A percentile compares a stretch with the other conserved stretches of the same genome.
phyloP scores from a whole-genome alignment of 2,113 vertebrate species.

The Oncorhynchus clarkii region DNA sequence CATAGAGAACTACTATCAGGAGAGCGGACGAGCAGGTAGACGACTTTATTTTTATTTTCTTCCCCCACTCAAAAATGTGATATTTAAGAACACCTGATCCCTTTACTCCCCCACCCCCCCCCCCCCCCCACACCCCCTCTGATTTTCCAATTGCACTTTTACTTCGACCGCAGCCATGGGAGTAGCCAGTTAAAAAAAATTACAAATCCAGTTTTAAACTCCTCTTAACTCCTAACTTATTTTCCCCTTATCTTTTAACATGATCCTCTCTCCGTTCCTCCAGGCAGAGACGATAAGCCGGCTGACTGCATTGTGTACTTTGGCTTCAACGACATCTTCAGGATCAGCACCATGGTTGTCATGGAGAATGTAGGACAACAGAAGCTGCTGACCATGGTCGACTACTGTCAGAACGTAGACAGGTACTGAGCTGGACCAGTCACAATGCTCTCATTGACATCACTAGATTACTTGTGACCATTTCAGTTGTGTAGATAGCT shows the following conservation, averaged over 20 bases:
- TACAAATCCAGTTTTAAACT: no score
- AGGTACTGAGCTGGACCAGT: slow-evolving; percentile 62
- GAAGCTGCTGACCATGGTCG: slow-evolving; percentile 93
- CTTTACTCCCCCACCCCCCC: no score
- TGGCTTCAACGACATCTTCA: slow-evolving; percentile 91
- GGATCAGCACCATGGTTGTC: slow-evolving; percentile 94
- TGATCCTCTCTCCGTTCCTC: background rate
- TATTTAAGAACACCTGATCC: background rate
- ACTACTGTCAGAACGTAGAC: slow-evolving; percentile 85
- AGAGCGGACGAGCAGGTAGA: slow-evolving; percentile 95
- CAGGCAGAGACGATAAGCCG: slow-evolving; percentile 87
- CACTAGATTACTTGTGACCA: no score
- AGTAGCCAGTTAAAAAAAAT: no score
- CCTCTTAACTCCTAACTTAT: no score
- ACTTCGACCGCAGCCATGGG: no score
- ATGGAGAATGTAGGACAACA: slow-evolving; percentile 97
- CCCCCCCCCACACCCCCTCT: no score
- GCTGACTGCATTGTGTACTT: slow-evolving; percentile 94
- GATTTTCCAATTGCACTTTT: no score
- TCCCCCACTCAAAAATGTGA: background rate
- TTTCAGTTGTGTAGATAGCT: no score
- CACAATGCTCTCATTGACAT: no score
- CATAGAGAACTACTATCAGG: slow-evolving; percentile 98
- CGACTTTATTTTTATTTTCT: no score
- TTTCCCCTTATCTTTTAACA: background rate